Evolutionary conservation across 2,888 invertebrate species (phyloP).

Genomic region (Troilus luridus): DNA sequence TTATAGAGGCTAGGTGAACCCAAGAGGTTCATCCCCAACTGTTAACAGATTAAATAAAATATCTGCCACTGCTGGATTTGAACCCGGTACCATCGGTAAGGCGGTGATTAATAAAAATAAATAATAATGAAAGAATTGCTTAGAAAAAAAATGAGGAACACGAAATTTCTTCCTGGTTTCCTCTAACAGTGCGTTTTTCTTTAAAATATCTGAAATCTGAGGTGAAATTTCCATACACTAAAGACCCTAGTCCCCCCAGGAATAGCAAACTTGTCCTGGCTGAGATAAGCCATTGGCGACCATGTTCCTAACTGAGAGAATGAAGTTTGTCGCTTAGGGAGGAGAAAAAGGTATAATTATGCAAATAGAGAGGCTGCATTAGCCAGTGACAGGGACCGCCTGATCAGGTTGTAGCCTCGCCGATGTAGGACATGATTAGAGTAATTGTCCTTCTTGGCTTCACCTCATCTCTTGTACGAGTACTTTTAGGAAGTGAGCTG

Average conservation of each 20-base stretch:
- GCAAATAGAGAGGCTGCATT: conserved; percentile 4
- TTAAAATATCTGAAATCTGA: background rate
- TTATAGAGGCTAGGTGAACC: too few species aligned
- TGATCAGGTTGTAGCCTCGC: conserved; percentile 7
- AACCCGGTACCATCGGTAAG: too few species aligned
- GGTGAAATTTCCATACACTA: background rate
- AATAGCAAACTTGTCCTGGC: background rate
- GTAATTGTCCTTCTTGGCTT: background rate
- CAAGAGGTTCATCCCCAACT: too few species aligned
- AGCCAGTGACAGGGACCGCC: conserved; percentile 1
- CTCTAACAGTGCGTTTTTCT: background rate
- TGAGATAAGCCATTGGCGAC: conserved; percentile 18
- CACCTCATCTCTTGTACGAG: background rate
- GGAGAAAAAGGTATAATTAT: conserved; percentile 22
- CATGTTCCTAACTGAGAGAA: background rate
- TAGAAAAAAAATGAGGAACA: too few species aligned
- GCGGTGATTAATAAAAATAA: too few species aligned
- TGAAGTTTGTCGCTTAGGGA: conserved; percentile 21
- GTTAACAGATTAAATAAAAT: too few species aligned
- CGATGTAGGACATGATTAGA: background rate
- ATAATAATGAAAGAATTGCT: too few species aligned
- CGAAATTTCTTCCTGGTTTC: too few species aligned
- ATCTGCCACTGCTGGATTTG: too few species aligned
- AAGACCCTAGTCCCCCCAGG: background rate
- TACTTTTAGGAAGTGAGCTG: background rate